A percentile compares a stretch with the other conserved stretches of the same genome.
phyloP scores from a whole-genome alignment of 1,140 invertebrate species.

The Drosophila ironensis region DNA sequence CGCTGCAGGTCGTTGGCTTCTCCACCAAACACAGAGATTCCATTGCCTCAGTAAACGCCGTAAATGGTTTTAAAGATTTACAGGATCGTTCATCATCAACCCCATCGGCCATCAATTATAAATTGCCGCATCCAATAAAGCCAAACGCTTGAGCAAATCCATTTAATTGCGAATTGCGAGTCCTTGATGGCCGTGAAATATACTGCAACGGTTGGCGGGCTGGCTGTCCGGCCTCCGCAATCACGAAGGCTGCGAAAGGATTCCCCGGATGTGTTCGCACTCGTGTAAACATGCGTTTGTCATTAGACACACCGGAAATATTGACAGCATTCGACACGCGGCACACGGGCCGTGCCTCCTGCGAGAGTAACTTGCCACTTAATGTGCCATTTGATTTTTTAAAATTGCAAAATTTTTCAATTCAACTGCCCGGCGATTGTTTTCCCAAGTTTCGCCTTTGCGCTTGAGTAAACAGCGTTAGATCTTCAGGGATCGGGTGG shows the following conservation, averaged over 20 bases:
- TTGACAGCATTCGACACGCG: constrained; percentile 73
- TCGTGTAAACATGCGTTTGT: constrained; percentile 80
- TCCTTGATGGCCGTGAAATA: constrained; percentile 68
- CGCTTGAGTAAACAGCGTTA: constrained; percentile 65
- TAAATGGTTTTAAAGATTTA: constrained; percentile 13
- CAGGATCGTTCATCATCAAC: constrained; percentile 53
- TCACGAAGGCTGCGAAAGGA: constrained; percentile 27
- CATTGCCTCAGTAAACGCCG: background rate
- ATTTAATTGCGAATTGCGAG: constrained; percentile 60
- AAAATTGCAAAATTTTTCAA: constrained; percentile 60
- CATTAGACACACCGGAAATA: constrained; percentile 81
- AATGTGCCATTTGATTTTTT: constrained; percentile 74
- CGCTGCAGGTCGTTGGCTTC: constrained; percentile 24
- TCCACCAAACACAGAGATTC: background rate
- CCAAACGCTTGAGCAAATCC: constrained; percentile 74
- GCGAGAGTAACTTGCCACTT: constrained; percentile 45
- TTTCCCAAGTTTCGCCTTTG: constrained; percentile 48
- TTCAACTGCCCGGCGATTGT: constrained; percentile 28
- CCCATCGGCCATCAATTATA: constrained; percentile 70
- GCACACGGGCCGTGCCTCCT: constrained; percentile 43
- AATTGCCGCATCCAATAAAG: constrained; percentile 64
- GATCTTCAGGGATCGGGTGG: constrained; percentile 35
- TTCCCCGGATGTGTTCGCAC: constrained; percentile 71
- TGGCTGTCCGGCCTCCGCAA: constrained; percentile 40
- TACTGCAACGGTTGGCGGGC: too few species aligned